Conservation (phyloP, 2,797 vertebrate species). For the Darevskia mixta region DNA sequence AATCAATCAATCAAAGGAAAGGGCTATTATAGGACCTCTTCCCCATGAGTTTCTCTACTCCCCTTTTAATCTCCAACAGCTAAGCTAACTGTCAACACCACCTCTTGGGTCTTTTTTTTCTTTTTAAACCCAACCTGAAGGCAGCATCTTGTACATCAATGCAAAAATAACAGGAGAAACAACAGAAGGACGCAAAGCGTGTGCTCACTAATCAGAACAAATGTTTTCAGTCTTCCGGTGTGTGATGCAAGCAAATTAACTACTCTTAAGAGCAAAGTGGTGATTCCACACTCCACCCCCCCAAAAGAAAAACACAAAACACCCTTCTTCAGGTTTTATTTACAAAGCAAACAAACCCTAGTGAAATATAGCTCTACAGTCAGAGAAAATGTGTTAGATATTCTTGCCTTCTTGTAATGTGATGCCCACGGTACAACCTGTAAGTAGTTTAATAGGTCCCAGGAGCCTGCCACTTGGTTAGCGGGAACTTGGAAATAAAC, state of each 20-base stretch:
- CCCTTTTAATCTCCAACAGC: too few species aligned
- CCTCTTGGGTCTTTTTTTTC: background rate
- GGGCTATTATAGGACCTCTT: too few species aligned
- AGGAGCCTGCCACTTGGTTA: background rate
- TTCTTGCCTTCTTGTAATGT: background rate
- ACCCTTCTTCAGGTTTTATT: background rate
- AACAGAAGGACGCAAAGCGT: background rate
- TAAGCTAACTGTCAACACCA: slow-evolving; percentile 10
- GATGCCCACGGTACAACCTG: background rate
- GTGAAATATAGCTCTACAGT: slow-evolving; percentile 52
- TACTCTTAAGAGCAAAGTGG: slow-evolving; percentile 70
- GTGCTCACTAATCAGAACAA: slow-evolving; percentile 43
- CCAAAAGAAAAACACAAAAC: too few species aligned
- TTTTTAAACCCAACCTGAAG: background rate
- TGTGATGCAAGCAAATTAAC: slow-evolving; percentile 57
- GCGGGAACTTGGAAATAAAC: fast-evolving
- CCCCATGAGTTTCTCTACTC: too few species aligned
- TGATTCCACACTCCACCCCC: slow-evolving; percentile 23
- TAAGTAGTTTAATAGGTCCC: background rate
- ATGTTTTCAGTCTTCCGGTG: slow-evolving; percentile 57
- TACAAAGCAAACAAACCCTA: slow-evolving; percentile 37
- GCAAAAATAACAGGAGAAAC: background rate
- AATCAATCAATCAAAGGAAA: too few species aligned
- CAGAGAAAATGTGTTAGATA: slow-evolving; percentile 54
- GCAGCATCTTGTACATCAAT: background rate